phyloP scores from a whole-genome alignment of 1,140 invertebrate genomes.

The Ptiloglossa arizonensis region DNA sequence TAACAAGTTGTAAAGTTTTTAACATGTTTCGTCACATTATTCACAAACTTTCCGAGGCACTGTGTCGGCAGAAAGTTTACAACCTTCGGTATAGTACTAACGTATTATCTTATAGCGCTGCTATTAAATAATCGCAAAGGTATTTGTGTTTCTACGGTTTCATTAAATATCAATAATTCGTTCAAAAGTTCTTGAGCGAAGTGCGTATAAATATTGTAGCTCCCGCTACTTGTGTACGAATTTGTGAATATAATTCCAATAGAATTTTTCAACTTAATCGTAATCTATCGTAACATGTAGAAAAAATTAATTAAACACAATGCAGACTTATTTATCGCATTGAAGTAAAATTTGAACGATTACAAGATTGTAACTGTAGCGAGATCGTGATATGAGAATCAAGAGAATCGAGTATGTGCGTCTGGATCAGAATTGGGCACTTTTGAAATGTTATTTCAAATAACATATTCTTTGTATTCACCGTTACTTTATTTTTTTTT shows the following conservation, averaged over 20 bases:
- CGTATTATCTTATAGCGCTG: background rate
- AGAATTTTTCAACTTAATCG: background rate
- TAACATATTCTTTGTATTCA: too few relatives aligned
- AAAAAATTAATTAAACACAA: background rate
- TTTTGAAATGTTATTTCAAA: too few relatives aligned
- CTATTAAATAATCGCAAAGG: background rate
- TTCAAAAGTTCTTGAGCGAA: background rate
- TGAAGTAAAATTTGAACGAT: background rate
- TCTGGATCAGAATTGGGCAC: background rate
- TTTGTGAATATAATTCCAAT: background rate
- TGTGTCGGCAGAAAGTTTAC: background rate
- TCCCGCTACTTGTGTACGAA: background rate
- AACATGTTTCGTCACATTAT: background rate
- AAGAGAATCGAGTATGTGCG: background rate
- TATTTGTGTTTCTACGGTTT: background rate
- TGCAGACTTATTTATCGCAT: too few relatives aligned
- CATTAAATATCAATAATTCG: background rate
- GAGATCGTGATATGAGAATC: background rate
- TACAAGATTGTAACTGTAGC: too few relatives aligned
- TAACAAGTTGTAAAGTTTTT: background rate
- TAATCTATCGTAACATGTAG: background rate
- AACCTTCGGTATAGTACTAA: background rate
- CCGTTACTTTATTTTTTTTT: too few relatives aligned
- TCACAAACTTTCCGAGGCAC: slow-evolving; percentile 1
- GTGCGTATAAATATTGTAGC: background rate